Evolutionary conservation across 2,888 invertebrate species (phyloP).

Genomic region (Drosophila incognita): DNA sequence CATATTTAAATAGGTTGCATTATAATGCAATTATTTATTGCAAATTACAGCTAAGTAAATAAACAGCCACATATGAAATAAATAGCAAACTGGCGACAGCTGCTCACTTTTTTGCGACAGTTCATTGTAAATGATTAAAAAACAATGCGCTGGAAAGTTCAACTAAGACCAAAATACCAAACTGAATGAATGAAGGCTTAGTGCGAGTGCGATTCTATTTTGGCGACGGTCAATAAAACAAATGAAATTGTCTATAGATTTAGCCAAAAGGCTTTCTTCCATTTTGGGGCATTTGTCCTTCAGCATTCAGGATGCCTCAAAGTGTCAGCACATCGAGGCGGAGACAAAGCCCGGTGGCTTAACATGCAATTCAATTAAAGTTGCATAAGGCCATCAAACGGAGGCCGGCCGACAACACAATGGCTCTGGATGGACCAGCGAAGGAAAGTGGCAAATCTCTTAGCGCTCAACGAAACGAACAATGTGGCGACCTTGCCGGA

Average conservation of each 20-base stretch:
- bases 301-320: slow-evolving; percentile 25
- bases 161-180: slow-evolving; percentile 21
- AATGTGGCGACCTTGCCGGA: slow-evolving; percentile 50
- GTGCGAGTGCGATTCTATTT: slow-evolving; percentile 16
- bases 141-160: not conserved
- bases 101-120: slow-evolving; percentile 17
- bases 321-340: slow-evolving; percentile 52
- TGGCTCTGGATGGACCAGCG: slow-evolving; percentile 3
- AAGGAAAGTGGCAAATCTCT: slow-evolving; percentile 25
- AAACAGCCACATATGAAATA: slow-evolving; percentile 43
- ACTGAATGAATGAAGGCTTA: slow-evolving; percentile 30
- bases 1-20: slow-evolving; percentile 57
- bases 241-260: slow-evolving; percentile 48
- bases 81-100: slow-evolving; percentile 38
- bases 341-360: slow-evolving; percentile 54
- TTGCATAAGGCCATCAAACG: slow-evolving; percentile 70
- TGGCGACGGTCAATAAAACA: slow-evolving; percentile 49
- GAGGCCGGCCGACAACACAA: slow-evolving; percentile 31
- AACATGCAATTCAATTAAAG: slow-evolving; percentile 75
- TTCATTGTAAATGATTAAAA: slow-evolving; percentile 41
- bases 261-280: slow-evolving; percentile 1
- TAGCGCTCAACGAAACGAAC: slow-evolving; percentile 31
- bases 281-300: slow-evolving; percentile 15
- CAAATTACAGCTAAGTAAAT: slow-evolving; percentile 67
- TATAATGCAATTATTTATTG: slow-evolving; percentile 69